Evolutionary conservation across 2,888 invertebrate species (phyloP), one percentile per base, ranked within the genome.

Genomic region (Sussaba pulchella): DNA sequence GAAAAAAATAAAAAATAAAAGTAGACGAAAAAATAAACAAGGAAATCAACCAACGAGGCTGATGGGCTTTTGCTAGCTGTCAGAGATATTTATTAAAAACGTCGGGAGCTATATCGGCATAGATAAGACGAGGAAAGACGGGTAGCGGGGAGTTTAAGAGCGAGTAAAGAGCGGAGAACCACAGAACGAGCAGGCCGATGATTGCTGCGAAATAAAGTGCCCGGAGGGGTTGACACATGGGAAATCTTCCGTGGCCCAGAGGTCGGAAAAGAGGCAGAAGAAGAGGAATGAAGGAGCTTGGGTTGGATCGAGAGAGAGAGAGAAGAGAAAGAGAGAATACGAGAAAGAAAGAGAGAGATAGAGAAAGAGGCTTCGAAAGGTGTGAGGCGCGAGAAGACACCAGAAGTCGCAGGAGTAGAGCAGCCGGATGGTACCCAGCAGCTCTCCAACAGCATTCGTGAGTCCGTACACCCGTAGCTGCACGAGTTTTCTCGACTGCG

Each of bases 191-290:
- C 52, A 61, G 39, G 39, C 59, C 77, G 77, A 81, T 81, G 81
- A 81, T 81, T 81, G 81, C 78, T 81, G 63, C 73, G 81, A 81
- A 81, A 81, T 81, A 81, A 81, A 81, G 81, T 78, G 81, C 81
- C 74, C 77, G 74, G 81, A 78, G 81, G 81, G 81, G 77, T 81
- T 81, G 81, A 81, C 81, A 78, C 81, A 81, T 81, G 81, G 81
- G 81, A 81, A 81, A 81, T 81, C 81, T 81, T 81, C 70, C 74
- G 64, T 54, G 81, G 57, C 52, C 69, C 21, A 12, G 64, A 59
- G 79, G 61, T 52, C 45, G 66, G 64, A 59, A 5, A 63, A 21
- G 71, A 64, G 36, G 71, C 41, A 36, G 52, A 14, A 39, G 57
- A 41, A 64, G 54, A 57, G 63, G 59, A 54, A 63, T 31, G 31